Conservation (phyloP, 1,140 invertebrate species). For the Cotesia chilonis region DNA sequence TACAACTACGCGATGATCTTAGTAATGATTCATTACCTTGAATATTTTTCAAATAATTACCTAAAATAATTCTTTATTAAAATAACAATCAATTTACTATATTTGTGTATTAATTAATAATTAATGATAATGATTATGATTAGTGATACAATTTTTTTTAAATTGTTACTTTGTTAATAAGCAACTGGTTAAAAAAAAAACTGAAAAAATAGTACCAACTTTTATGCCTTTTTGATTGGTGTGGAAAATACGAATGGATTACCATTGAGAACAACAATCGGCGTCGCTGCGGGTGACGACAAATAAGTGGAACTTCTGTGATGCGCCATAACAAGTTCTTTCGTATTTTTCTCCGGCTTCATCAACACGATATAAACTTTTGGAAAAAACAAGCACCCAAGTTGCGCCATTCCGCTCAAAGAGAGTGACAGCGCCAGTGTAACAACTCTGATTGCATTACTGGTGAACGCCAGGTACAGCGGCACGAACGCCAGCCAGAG, state of each 20-base stretch:
- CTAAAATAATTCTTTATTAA: constrained; percentile 10
- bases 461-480: constrained; percentile 66
- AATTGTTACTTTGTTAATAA: no score
- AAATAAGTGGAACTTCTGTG: constrained; percentile 54
- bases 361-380: constrained; percentile 74
- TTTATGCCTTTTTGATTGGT: constrained; percentile 34
- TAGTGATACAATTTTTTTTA: no score
- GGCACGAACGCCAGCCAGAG: constrained; percentile 82
- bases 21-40: constrained; percentile 27
- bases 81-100: no score
- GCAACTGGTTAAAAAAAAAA: not conserved
- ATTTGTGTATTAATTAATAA: no score
- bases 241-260: constrained; percentile 38
- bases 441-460: constrained; percentile 67
- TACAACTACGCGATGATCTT: constrained; percentile 14
- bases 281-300: constrained; percentile 40
- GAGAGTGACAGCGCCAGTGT: constrained; percentile 69
- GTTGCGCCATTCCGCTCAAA: constrained; percentile 65
- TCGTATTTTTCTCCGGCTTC: constrained; percentile 76
- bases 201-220: constrained; percentile 15
- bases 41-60: constrained; percentile 14
- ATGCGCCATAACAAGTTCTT: constrained; percentile 68
- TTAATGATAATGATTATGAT: no score
- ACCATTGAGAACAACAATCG: constrained; percentile 47
- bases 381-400: constrained; percentile 70